Conservation (phyloP, 1,140 invertebrate species). For the Metopolophium dirhodum region DNA sequence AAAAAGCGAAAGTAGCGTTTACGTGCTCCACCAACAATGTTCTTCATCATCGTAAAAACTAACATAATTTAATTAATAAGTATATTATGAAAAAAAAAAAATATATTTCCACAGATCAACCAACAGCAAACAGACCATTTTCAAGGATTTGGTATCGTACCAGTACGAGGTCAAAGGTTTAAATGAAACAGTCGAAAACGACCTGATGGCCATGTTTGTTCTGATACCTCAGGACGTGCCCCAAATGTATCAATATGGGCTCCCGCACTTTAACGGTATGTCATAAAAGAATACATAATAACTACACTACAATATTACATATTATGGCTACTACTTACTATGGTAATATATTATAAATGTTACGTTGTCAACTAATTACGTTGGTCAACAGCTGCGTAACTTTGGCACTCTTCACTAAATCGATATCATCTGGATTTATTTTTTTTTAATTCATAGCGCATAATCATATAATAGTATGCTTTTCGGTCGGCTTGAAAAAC, state of each 20-base stretch:
- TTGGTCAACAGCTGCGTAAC: neutral
- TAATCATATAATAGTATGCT: neutral
- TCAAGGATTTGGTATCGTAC: too few relatives aligned
- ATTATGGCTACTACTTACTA: too few relatives aligned
- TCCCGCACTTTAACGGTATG: neutral
- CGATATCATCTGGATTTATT: neutral
- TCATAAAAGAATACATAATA: neutral
- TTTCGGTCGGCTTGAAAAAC: neutral
- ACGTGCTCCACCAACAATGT: neutral
- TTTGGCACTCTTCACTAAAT: neutral
- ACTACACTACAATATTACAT: neutral
- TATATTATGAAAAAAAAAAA: neutral
- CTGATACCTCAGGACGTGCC: conserved; percentile 24
- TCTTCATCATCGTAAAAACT: neutral
- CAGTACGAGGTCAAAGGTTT: neutral
- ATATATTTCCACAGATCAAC: neutral
- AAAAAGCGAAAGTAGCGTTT: neutral
- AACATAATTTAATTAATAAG: neutral
- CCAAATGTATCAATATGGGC: neutral
- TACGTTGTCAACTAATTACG: neutral
- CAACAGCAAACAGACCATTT: too few relatives aligned
- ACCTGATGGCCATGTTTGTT: neutral
- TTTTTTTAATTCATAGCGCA: neutral
- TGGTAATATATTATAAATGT: neutral
- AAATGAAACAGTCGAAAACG: neutral